Evolutionary conservation across 2,113 vertebrate genomes (phyloP).

Genomic region (Isurus oxyrinchus): DNA sequence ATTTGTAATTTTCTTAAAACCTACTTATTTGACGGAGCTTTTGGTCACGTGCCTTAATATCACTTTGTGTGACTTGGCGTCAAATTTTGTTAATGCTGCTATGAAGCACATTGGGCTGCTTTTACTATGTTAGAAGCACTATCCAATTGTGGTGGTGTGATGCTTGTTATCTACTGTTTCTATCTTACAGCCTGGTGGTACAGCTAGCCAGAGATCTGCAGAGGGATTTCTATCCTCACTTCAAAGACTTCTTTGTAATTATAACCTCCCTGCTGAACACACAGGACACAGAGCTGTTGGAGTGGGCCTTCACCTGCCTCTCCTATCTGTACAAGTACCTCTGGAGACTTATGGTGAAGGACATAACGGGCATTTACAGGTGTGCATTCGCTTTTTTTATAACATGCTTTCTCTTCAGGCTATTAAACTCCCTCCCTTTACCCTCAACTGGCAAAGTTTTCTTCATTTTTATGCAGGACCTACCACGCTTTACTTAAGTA

Average conservation of each 20-base stretch:
- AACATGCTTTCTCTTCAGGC: neutral
- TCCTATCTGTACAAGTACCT: slow-evolving; percentile 96
- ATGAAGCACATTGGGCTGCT: neutral
- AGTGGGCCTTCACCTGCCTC: slow-evolving; percentile 87
- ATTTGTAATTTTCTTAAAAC: no score
- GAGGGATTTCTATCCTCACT: slow-evolving; percentile 92
- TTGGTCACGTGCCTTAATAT: neutral
- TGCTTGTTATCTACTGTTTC: slow-evolving; percentile 35
- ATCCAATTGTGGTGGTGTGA: slow-evolving; percentile 21
- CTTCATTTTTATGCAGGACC: neutral
- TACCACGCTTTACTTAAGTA: neutral
- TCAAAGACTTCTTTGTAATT: slow-evolving; percentile 79
- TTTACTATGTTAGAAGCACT: neutral
- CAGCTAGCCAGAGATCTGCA: slow-evolving; percentile 93
- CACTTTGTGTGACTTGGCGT: neutral
- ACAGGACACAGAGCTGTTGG: slow-evolving; percentile 82
- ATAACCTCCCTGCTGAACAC: slow-evolving; percentile 82
- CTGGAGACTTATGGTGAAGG: slow-evolving; percentile 92
- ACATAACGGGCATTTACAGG: slow-evolving; percentile 87
- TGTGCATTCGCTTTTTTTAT: slow-evolving; percentile 45
- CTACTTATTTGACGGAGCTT: neutral
- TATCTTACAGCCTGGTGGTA: slow-evolving; percentile 74
- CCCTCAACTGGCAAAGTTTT: neutral
- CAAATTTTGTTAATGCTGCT: neutral
- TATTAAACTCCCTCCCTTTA: neutral